A percentile compares a stretch with the other conserved stretches of the same genome.
Evolutionary conservation across 1,140 invertebrate species (phyloP).

Genomic region (Drosophila takahashii): DNA sequence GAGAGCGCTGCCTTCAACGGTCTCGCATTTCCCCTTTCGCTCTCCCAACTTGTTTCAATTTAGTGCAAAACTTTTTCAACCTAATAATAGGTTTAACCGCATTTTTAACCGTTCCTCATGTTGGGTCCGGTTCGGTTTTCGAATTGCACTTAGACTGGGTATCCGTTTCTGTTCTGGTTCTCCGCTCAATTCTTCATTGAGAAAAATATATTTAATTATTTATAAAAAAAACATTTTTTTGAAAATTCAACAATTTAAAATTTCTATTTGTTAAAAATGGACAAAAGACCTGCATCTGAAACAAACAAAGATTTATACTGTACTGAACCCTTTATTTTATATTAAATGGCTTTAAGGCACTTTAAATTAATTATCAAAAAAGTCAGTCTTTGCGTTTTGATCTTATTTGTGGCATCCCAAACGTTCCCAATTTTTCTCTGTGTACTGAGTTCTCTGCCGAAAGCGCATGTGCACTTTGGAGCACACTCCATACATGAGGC

Average conservation of each 20-base stretch:
- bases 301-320: neutral
- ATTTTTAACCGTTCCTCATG: slow-evolving; percentile 77
- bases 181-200: slow-evolving; percentile 2
- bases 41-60: slow-evolving; percentile 70
- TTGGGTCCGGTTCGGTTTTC: slow-evolving; percentile 52
- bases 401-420: neutral
- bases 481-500: slow-evolving; percentile 41
- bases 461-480: slow-evolving; percentile 70
- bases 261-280: neutral
- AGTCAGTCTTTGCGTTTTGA: neutral
- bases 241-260: neutral
- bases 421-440: slow-evolving; percentile 1
- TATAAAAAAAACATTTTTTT: neutral
- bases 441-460: slow-evolving; percentile 16
- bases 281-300: no score
- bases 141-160: slow-evolving; percentile 16
- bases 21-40: slow-evolving; percentile 47
- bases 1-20: slow-evolving; percentile 64
- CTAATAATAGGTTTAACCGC: slow-evolving; percentile 83
- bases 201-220: neutral
- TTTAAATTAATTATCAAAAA: neutral
- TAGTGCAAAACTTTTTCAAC: slow-evolving; percentile 67
- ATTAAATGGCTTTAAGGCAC: no score
- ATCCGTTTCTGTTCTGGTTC: slow-evolving; percentile 22
- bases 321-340: no score